phyloP scores from a whole-genome alignment of 2,888 invertebrate genomes.

The Epistrophella euchroma region DNA sequence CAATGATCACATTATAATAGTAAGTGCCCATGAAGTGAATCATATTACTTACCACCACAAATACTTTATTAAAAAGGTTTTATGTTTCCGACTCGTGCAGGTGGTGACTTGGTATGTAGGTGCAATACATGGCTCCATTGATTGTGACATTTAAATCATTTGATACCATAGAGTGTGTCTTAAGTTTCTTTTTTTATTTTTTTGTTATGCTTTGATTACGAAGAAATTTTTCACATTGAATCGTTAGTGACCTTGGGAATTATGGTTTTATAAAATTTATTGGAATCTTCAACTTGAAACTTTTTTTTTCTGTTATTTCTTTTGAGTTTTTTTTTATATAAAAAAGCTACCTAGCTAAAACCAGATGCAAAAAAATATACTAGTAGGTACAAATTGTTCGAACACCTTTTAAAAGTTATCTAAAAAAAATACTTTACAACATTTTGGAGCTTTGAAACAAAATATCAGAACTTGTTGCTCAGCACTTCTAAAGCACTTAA shows the following conservation, averaged over 20 bases:
- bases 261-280: slow-evolving; percentile 8
- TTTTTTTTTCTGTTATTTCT: not conserved
- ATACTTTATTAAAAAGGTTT: slow-evolving; percentile 45
- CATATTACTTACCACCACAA: slow-evolving; percentile 31
- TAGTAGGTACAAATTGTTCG: too few species aligned
- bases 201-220: not conserved
- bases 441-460: not conserved
- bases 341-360: too few species aligned
- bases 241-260: slow-evolving; percentile 5
- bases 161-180: slow-evolving; percentile 31
- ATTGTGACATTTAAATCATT: slow-evolving; percentile 48
- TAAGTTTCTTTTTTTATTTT: slow-evolving; percentile 17
- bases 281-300: not conserved
- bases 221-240: not conserved
- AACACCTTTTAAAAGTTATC: too few species aligned
- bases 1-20: not conserved
- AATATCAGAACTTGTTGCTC: not conserved
- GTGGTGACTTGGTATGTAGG: slow-evolving; percentile 4
- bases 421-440: too few species aligned
- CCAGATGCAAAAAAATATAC: too few species aligned
- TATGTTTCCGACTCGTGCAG: slow-evolving; percentile 60
- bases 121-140: not conserved
- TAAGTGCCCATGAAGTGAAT: slow-evolving; percentile 58
- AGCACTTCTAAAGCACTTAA: not conserved
- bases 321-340: not conserved